Percentiles rank a stretch among this genome's conserved stretches.
Conservation (phyloP, 2,888 invertebrate genomes). For the Dasypolia templi region DNA sequence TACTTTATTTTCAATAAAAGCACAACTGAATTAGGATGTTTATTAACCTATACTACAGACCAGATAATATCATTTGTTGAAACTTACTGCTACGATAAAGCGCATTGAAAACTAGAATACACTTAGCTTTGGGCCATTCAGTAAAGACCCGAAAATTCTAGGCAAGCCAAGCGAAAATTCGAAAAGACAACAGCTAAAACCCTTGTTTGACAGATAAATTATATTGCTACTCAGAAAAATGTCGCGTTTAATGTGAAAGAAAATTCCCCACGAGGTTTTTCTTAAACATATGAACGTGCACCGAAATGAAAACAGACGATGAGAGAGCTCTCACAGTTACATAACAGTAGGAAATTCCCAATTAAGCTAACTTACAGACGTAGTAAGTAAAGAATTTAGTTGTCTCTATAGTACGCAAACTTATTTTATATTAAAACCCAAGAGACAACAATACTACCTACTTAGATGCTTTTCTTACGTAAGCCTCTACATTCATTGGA, state of each 20-base stretch:
- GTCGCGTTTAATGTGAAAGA: no score
- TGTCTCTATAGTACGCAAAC: neutral
- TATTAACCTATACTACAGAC: neutral
- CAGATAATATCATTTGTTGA: neutral
- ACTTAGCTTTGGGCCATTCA: neutral
- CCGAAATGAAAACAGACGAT: no score
- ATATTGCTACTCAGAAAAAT: no score
- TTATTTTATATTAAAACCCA: neutral
- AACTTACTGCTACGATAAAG: neutral
- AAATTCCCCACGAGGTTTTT: no score
- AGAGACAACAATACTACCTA: conserved; percentile 4
- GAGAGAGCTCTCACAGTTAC: no score
- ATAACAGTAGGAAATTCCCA: neutral
- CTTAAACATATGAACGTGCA: no score
- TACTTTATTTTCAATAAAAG: neutral
- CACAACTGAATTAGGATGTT: neutral
- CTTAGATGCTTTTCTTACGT: neutral
- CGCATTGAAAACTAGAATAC: neutral
- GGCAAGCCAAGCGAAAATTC: neutral
- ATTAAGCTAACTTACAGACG: neutral
- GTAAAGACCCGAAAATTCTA: conserved; percentile 1
- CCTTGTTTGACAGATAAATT: no score
- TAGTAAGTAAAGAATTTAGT: neutral
- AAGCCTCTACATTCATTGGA: conserved; percentile 34
- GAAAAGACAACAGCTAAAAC: conserved; percentile 33